Conservation (phyloP, 2,113 vertebrate genomes). For the Leptobrachium ailaonicum region DNA sequence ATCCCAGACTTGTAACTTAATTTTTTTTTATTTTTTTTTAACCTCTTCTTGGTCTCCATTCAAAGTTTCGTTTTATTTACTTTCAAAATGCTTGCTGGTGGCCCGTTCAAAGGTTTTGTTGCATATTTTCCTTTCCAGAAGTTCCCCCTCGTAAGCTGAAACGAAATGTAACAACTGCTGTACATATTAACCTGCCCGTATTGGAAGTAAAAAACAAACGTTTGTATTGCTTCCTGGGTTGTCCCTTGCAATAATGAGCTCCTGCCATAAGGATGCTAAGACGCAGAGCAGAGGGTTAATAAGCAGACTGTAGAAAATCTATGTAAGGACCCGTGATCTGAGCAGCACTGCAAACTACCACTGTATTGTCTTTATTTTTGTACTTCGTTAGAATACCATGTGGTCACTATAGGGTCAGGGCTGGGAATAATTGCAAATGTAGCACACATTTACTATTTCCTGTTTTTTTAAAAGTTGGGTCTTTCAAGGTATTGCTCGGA, state of each 20-base stretch:
- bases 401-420: too few species aligned
- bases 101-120: constrained; percentile 14
- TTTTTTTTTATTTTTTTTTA: neutral
- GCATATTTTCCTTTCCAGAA: constrained; percentile 29
- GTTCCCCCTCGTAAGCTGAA: neutral
- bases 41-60: constrained; percentile 19
- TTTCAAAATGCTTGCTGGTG: constrained; percentile 22
- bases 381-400: too few species aligned
- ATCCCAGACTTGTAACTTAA: constrained; percentile 61
- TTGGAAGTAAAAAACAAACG: constrained; percentile 18
- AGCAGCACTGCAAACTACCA: too few species aligned
- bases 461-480: too few species aligned
- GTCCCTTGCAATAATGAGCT: constrained; percentile 6
- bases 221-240: constrained; percentile 16
- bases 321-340: neutral
- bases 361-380: too few species aligned
- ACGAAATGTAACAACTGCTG: constrained; percentile 14
- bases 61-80: constrained; percentile 10
- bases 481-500: too few species aligned
- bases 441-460: too few species aligned
- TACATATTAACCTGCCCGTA: constrained; percentile 25
- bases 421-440: too few species aligned
- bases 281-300: constrained; percentile 15
- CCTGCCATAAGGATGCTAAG: neutral
- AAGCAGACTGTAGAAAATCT: constrained; percentile 1